Base-by-base conservation (phyloP, 2,113 vertebrate species). In the Brachypteracias leptosomus region DNA sequence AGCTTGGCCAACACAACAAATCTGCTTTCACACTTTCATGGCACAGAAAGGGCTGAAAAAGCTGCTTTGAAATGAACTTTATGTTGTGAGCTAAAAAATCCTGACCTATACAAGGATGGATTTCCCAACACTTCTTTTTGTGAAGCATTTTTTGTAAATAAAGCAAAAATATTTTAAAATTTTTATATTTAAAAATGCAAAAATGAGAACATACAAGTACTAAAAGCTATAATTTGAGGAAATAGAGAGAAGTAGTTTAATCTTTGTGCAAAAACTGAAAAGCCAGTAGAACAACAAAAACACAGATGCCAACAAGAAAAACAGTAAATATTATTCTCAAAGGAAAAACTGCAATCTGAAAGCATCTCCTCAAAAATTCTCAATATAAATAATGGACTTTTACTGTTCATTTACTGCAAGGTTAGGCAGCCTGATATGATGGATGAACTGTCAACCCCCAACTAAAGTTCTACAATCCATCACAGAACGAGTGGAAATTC, bases 341-440 rank as follows among this genome's bases (percentile, higher is more conserved):
- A 65, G 58, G 40, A 80, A 38, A 94, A 94, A 72, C 3, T 85
- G 61, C 31, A 67, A 82, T 93, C 88, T 92, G 95, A 77, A 76
- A 91, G 66, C 65, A 94, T 68, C 66, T 91, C 35, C 58, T 87
- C 72, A 72, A 93, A 95, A 97, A 85, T 93, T 95, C 85, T 95
- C 95, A 83, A 94, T 82, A 97, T 94, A 96, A 98, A 98, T 97
- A 98, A 98, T 95, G 97, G 97, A 98, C 97, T 98, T 90, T 97
- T 97, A 98, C 97, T 98, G 97, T 98, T 98, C 98, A 99, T 99
- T 99, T 99, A 98, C 98, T 98, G 98, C 98, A 98, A 99, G 98
- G 98, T 98, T 99, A 98, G 98, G 98, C 97, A 98, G 98, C 91
- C 98, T 98, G 97, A 97, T 98, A 98, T 98, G 98, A 99, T 98